Conservation (phyloP, 2,113 vertebrate genomes). For the Psittacara wagleri region DNA sequence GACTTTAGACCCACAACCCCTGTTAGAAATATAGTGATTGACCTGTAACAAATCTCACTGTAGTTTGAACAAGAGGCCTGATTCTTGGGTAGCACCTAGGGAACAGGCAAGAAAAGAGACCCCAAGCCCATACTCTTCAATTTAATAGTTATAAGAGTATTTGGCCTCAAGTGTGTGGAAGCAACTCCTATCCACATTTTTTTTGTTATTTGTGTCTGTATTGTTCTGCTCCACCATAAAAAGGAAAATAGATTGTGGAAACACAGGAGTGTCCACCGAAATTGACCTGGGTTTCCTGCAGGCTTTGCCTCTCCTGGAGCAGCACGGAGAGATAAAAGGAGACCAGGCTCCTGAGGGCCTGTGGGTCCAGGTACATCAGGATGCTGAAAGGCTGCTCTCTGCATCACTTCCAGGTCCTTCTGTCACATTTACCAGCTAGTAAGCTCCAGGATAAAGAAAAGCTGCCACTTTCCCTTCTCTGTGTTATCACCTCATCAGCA, state of each 20-base stretch:
- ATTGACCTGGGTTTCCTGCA: background rate
- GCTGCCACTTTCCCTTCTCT: background rate
- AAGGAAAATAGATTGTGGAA: background rate
- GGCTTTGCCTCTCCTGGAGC: background rate
- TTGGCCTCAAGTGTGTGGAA: background rate
- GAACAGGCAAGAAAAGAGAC: background rate
- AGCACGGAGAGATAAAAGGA: accelerated
- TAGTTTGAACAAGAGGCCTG: background rate
- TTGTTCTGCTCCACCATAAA: background rate
- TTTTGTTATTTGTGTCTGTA: background rate
- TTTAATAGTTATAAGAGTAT: background rate
- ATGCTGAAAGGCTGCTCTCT: background rate
- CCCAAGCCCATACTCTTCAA: background rate
- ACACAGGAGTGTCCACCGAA: background rate
- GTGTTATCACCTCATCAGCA: background rate
- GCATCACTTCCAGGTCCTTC: background rate
- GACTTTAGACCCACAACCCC: background rate
- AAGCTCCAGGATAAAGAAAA: background rate
- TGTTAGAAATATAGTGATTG: background rate
- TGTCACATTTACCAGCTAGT: background rate
- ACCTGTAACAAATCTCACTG: accelerated
- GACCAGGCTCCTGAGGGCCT: accelerated
- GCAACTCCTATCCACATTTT: background rate
- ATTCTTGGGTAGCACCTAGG: background rate
- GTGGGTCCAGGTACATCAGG: background rate